Conservation (phyloP, 2,888 invertebrate species). For the Spodoptera picta region DNA sequence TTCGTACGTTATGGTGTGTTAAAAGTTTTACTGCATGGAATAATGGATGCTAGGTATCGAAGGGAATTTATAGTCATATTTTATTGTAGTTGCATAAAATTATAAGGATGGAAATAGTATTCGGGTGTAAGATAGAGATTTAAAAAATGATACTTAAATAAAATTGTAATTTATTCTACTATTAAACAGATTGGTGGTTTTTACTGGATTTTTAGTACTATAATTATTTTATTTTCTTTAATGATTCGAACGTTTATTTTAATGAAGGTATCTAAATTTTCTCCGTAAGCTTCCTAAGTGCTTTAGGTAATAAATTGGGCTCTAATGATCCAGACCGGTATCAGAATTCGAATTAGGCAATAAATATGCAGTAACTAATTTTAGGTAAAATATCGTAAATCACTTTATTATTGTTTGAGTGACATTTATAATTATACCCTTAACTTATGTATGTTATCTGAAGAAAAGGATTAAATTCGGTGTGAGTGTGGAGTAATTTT, state of each 20-base stretch:
- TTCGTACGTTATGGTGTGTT: conserved; percentile 16
- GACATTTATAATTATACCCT: conserved; percentile 39
- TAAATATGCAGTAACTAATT: conserved; percentile 32
- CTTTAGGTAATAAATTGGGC: conserved; percentile 28
- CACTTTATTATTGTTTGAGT: conserved; percentile 26
- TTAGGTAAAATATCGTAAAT: conserved; percentile 24
- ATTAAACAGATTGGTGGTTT: no score
- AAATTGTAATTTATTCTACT: no score
- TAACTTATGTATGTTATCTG: conserved; percentile 25
- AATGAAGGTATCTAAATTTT: conserved; percentile 21
- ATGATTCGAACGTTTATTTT: conserved; percentile 13
- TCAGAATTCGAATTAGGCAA: conserved; percentile 43
- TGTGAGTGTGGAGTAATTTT: background rate
- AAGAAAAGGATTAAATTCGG: conserved; percentile 16
- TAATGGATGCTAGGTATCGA: conserved; percentile 4
- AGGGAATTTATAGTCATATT: background rate
- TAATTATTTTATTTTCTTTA: no score
- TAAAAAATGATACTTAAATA: no score
- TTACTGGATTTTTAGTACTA: no score
- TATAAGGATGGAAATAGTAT: no score
- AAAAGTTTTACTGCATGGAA: conserved; percentile 20
- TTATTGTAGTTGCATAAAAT: background rate
- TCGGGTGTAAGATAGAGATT: no score
- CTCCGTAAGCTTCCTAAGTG: conserved; percentile 18
- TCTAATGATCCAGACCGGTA: conserved; percentile 28